A percentile compares a stretch with the other conserved stretches of the same genome.
phyloP scores from a whole-genome alignment of 2,888 invertebrate species.

The Julus scanicus region DNA sequence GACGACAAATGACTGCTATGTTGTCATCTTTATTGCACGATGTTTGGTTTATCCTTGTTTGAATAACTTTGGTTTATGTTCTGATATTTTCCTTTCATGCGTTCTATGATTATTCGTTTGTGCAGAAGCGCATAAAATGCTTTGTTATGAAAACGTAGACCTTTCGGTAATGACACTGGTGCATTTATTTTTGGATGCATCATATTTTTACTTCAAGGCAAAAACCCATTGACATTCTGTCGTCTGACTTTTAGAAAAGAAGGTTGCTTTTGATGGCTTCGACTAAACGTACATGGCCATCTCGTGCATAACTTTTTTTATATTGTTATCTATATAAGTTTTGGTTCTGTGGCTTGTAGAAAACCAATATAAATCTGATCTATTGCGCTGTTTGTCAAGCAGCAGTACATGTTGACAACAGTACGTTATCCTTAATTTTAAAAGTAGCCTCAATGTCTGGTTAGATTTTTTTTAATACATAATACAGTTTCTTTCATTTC shows the following conservation, averaged over 20 bases:
- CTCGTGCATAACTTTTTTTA: not conserved
- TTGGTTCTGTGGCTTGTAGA: not conserved
- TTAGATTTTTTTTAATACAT: not conserved
- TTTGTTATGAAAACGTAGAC: not conserved
- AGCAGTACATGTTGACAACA: not conserved
- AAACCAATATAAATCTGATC: slow-evolving; percentile 30
- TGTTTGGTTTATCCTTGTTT: not conserved
- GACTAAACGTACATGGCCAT: not conserved
- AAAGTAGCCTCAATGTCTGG: not conserved
- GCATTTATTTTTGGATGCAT: not conserved
- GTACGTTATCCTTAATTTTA: slow-evolving; percentile 4
- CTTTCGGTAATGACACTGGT: not conserved
- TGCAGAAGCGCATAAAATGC: not conserved
- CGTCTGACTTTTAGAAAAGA: not conserved
- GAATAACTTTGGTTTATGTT: not conserved
- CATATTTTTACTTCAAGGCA: not conserved
- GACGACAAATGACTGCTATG: slow-evolving; percentile 17
- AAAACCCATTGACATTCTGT: not conserved
- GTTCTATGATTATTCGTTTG: slow-evolving; percentile 3
- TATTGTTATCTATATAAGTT: not conserved
- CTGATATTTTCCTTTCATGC: not conserved
- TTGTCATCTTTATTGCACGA: slow-evolving; percentile 43
- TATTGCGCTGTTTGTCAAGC: slow-evolving; percentile 15
- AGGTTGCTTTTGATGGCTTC: slow-evolving; percentile 32
- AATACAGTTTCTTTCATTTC: not conserved